phyloP scores from a whole-genome alignment of 1,140 invertebrate species.

The Brachionus manjavacas region DNA sequence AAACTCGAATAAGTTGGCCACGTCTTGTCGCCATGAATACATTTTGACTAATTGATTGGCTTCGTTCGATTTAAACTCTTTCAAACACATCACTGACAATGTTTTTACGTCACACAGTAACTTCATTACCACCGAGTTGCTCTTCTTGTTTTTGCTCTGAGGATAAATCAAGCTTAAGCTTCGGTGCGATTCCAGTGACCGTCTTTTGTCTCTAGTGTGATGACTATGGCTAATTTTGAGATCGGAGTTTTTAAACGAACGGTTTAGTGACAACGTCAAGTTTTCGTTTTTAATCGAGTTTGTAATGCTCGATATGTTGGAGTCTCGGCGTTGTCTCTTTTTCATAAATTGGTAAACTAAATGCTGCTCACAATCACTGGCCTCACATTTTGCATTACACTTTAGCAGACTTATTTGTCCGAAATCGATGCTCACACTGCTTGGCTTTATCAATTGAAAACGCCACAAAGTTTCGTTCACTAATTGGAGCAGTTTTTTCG shows the following conservation, averaged over 20 bases:
- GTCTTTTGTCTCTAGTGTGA: not conserved
- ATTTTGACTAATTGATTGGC: constrained; percentile 15
- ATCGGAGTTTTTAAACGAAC: not conserved
- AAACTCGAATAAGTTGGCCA: not conserved
- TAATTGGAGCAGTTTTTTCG: constrained; percentile 44
- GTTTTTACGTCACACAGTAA: not conserved
- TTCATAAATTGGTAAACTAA: constrained; percentile 25
- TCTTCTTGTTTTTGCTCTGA: not conserved
- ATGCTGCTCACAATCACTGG: constrained; percentile 45
- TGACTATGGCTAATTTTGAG: not conserved
- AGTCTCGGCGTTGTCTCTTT: not conserved
- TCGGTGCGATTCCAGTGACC: not conserved
- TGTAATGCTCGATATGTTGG: not conserved
- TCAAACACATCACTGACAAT: not conserved
- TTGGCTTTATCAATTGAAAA: constrained; percentile 52
- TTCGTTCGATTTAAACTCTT: not conserved
- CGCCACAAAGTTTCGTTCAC: constrained; percentile 55
- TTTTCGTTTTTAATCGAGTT: not conserved
- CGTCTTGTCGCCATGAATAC: not conserved
- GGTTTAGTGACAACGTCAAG: not conserved
- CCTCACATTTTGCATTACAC: constrained; percentile 45
- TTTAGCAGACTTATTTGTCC: constrained; percentile 47
- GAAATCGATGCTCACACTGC: constrained; percentile 48
- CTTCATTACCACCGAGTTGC: not conserved
- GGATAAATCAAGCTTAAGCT: constrained; percentile 28